Percentiles rank a stretch among this genome's conserved stretches.
These are phyloP conservation scores for Erpetoichthys calabaricus DNA, from an alignment of 2,797 vertebrate species.

Conservation along the genomic window DNA sequence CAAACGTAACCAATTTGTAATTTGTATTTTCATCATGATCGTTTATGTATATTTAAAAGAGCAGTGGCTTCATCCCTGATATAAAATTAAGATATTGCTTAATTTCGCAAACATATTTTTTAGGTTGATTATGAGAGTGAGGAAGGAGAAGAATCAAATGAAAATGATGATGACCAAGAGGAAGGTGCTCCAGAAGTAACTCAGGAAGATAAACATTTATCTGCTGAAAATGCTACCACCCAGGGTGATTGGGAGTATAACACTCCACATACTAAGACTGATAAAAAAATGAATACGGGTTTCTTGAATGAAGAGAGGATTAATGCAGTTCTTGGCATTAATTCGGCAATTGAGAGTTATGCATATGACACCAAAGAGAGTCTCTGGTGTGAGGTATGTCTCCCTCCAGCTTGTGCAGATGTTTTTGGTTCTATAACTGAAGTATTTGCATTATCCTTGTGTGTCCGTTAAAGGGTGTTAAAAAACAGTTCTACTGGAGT, in stretches of 20 bases:
- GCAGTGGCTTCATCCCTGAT: too few species aligned
- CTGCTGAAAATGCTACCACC: neutral
- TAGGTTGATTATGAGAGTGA: constrained; percentile 93
- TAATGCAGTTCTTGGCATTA: constrained; percentile 48
- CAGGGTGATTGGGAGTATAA: neutral
- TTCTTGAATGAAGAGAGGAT: constrained; percentile 37
- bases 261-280: neutral
- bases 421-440: too few species aligned
- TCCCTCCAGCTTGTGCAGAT: neutral
- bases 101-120: neutral
- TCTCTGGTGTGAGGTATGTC: constrained; percentile 82
- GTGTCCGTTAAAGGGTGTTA: too few species aligned
- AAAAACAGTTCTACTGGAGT: too few species aligned
- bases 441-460: too few species aligned
- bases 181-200: constrained; percentile 32
- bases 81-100: too few species aligned
- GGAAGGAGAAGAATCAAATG: constrained; percentile 44
- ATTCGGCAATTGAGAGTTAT: constrained; percentile 58
- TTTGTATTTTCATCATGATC: too few species aligned
- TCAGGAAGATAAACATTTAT: constrained; percentile 13
- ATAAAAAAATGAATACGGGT: constrained; percentile 5
- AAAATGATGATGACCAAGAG: constrained; percentile 17
- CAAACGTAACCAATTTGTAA: too few species aligned
- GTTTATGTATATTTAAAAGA: too few species aligned
- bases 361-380: constrained; percentile 52